phyloP scores from a whole-genome alignment of 2,113 vertebrate species.

The Istiophorus platypterus region DNA sequence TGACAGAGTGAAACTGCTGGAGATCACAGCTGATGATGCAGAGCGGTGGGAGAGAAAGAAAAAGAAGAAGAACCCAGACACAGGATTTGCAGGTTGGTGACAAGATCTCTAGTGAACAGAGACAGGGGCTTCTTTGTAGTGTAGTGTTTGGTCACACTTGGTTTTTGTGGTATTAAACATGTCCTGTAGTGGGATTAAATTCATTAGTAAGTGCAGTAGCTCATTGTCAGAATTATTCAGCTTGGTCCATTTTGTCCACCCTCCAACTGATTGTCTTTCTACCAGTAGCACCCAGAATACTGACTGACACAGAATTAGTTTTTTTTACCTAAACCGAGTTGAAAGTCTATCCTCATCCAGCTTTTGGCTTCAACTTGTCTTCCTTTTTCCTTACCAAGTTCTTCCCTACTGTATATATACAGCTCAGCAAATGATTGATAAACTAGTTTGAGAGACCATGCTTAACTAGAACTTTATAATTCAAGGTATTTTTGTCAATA shows the following conservation, averaged over 20 bases:
- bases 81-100: slow-evolving; percentile 93
- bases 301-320: no score
- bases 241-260: no score
- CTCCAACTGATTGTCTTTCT: no score
- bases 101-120: background rate
- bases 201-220: background rate
- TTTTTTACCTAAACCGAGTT: no score
- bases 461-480: background rate
- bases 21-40: slow-evolving; percentile 95
- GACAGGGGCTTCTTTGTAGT: background rate
- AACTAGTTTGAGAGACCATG: no score
- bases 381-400: no score
- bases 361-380: no score
- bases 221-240: background rate
- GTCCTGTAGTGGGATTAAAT: background rate
- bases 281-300: no score
- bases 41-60: slow-evolving; percentile 96
- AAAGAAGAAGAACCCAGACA: slow-evolving; percentile 94
- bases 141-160: background rate
- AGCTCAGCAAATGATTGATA: no score
- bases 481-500: background rate
- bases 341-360: no score
- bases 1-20: slow-evolving; percentile 91
- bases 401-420: no score
- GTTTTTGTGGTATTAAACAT: background rate